Evolutionary conservation across 2,113 vertebrate species (phyloP).

Genomic region (Salvator merianae): DNA sequence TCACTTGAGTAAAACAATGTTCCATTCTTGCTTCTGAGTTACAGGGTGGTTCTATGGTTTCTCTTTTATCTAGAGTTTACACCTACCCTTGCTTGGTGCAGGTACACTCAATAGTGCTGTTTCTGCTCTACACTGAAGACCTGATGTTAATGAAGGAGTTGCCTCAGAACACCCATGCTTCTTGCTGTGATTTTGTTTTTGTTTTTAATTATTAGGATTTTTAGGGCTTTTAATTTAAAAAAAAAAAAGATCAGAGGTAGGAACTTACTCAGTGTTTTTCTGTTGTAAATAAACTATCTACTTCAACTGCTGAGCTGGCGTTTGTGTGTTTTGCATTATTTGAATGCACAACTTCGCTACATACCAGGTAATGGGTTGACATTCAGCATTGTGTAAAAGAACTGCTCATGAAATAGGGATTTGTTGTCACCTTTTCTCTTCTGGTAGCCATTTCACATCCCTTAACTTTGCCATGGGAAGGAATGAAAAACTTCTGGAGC

Average conservation of each 20-base stretch:
- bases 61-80: constrained; percentile 54
- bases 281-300: constrained; percentile 64
- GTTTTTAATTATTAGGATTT: constrained; percentile 53
- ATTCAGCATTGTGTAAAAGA: no score
- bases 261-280: constrained; percentile 49
- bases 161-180: constrained; percentile 40
- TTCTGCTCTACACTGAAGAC: constrained; percentile 49
- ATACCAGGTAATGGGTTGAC: no score
- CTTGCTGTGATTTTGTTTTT: constrained; percentile 33
- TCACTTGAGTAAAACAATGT: no score
- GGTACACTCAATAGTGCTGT: constrained; percentile 63
- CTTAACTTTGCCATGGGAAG: no score
- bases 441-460: no score
- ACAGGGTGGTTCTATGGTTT: constrained; percentile 24
- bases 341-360: not conserved
- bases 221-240: constrained; percentile 49
- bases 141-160: constrained; percentile 33
- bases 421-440: no score
- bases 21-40: constrained; percentile 16
- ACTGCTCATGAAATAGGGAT: no score
- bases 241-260: constrained; percentile 58
- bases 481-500: no score
- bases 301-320: constrained; percentile 39
- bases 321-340: constrained; percentile 25
- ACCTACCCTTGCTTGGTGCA: constrained; percentile 56